Evolutionary conservation across 2,797 vertebrate genomes (phyloP).

Genomic region (Myiotriccus ornatus): DNA sequence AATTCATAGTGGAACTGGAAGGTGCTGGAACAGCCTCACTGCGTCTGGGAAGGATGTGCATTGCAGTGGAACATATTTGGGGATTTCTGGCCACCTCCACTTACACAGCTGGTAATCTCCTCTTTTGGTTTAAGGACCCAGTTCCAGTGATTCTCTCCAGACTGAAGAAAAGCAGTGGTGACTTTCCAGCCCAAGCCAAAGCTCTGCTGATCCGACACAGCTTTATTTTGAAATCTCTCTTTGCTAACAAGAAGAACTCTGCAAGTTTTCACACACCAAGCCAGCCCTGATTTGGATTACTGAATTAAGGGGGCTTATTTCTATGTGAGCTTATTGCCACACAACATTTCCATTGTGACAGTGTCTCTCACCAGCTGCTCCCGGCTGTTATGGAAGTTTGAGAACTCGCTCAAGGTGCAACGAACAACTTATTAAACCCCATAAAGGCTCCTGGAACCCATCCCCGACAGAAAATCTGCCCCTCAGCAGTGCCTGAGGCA

Average conservation of each 20-base stretch:
- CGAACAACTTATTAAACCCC: neutral
- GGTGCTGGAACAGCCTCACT: neutral
- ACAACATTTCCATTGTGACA: neutral
- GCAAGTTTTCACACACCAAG: neutral
- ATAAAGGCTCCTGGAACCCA: neutral
- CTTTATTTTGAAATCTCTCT: neutral
- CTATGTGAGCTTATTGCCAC: neutral
- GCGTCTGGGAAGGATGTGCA: neutral
- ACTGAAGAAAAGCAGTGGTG: neutral
- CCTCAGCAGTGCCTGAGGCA: neutral
- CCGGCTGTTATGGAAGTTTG: neutral
- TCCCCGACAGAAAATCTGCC: neutral
- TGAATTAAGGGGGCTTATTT: neutral
- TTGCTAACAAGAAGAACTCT: neutral
- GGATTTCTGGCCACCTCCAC: neutral
- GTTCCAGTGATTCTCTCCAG: neutral
- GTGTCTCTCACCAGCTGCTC: neutral
- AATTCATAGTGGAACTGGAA: fast-evolving
- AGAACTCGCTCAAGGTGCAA: neutral
- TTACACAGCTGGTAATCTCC: neutral
- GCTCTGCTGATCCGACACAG: neutral
- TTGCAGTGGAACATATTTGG: neutral
- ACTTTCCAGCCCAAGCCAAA: neutral
- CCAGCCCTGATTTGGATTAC: neutral
- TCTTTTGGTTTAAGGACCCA: neutral